Evolutionary conservation across 2,797 vertebrate genomes (phyloP).

Genomic region (Cryptoprocta ferox): DNA sequence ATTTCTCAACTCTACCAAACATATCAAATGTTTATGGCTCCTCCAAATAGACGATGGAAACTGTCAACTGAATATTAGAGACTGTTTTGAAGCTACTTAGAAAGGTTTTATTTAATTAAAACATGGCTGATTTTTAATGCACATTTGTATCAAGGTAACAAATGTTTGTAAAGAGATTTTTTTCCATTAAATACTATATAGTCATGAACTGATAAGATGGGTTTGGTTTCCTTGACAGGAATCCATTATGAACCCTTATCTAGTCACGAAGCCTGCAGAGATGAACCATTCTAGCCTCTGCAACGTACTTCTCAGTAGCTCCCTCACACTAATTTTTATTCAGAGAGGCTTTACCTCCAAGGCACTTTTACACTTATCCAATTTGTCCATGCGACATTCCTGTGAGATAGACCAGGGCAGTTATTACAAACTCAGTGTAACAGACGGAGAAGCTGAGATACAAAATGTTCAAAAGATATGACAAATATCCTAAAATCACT

Average conservation of each 20-base stretch:
- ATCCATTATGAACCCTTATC: conserved; percentile 47
- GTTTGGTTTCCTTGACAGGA: conserved; percentile 61
- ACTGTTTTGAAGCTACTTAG: conserved; percentile 16
- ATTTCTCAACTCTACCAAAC: conserved; percentile 57
- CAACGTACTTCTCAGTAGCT: conserved; percentile 3
- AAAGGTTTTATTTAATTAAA: conserved; percentile 64
- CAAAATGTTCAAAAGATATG: conserved; percentile 19
- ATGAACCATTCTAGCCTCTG: conserved; percentile 26
- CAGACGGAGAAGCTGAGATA: conserved; percentile 47
- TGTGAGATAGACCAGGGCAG: conserved; percentile 71
- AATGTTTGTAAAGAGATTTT: conserved; percentile 29
- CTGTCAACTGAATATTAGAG: background rate
- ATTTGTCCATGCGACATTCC: conserved; percentile 65
- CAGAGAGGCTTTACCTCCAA: conserved; percentile 64
- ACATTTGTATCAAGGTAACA: conserved; percentile 26
- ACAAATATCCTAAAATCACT: conserved; percentile 15
- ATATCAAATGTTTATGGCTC: background rate
- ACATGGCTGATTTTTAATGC: background rate
- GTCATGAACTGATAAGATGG: background rate
- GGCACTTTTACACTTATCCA: conserved; percentile 65
- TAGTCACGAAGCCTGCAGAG: background rate
- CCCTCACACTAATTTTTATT: conserved; percentile 43
- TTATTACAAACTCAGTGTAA: conserved; percentile 32
- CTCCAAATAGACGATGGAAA: background rate
- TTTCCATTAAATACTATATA: conserved; percentile 23